Evolutionary conservation across 2,113 vertebrate species (phyloP).

Genomic region (Spilogale gracilis): DNA sequence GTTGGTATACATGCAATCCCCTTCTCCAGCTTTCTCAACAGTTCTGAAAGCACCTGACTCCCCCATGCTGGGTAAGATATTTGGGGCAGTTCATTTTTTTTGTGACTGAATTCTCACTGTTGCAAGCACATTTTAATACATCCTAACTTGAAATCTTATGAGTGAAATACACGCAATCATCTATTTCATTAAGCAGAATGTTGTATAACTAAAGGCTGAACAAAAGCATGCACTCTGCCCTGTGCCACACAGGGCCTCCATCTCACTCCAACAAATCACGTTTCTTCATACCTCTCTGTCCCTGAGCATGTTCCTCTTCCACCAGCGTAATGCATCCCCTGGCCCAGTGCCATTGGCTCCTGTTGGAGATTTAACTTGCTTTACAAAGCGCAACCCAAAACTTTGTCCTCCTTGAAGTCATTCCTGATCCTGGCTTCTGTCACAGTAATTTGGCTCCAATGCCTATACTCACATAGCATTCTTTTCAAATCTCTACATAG

Average conservation of each 20-base stretch:
- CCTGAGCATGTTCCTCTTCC: not conserved
- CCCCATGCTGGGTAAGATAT: not conserved
- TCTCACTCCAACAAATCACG: not conserved
- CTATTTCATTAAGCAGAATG: not conserved
- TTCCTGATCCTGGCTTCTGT: not conserved
- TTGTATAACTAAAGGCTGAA: not conserved
- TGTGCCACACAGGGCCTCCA: not conserved
- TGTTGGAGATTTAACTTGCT: not conserved
- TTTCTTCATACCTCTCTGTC: not conserved
- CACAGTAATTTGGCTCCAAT: not conserved
- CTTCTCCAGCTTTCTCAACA: not conserved
- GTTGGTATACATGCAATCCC: not conserved
- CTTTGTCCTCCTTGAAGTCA: not conserved
- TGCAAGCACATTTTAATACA: not conserved
- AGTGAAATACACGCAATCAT: not conserved
- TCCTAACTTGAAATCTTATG: conserved; percentile 23
- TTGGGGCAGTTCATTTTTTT: not conserved
- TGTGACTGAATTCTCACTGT: not conserved
- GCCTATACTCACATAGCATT: not conserved
- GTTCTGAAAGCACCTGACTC: not conserved
- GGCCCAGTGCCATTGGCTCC: not conserved
- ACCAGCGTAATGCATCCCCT: not conserved
- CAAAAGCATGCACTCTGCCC: not conserved
- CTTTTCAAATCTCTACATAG: not conserved
- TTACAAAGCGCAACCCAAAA: not conserved